Conservation (phyloP, 2,888 invertebrate genomes). For the Meteorus colon region DNA sequence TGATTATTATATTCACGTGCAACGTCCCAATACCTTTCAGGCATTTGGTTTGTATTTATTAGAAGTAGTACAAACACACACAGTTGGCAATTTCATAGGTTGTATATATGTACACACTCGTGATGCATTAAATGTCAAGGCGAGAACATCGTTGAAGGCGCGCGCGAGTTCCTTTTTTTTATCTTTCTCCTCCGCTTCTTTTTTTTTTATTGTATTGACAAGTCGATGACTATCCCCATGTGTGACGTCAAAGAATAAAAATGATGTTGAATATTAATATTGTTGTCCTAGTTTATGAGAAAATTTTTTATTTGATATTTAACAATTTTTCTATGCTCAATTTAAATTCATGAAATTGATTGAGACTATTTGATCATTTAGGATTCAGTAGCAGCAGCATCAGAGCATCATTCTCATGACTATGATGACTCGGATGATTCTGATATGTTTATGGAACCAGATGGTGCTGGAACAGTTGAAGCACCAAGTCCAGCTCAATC, state of each 20-base stretch:
- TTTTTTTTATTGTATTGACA: not conserved
- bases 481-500: slow-evolving; percentile 19
- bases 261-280: no score
- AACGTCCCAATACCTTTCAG: not conserved
- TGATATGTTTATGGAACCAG: slow-evolving; percentile 74
- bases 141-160: slow-evolving; percentile 53
- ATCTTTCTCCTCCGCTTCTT: slow-evolving; percentile 19
- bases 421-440: slow-evolving; percentile 73
- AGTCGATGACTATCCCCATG: not conserved
- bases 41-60: not conserved
- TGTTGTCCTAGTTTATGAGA: no score
- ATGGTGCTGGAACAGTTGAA: slow-evolving; percentile 58
- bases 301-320: no score
- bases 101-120: slow-evolving; percentile 51
- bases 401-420: slow-evolving; percentile 62
- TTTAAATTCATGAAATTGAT: no score
- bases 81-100: slow-evolving; percentile 52
- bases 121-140: slow-evolving; percentile 65
- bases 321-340: no score
- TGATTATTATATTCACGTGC: slow-evolving; percentile 1
- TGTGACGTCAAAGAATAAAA: no score
- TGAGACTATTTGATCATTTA: slow-evolving; percentile 49
- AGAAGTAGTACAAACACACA: slow-evolving; percentile 3
- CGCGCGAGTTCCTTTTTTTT: slow-evolving; percentile 31
- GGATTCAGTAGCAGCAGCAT: slow-evolving; percentile 69